Evolutionary conservation across 1,140 invertebrate species (phyloP), one percentile per base, ranked within the genome.

Genomic region (Piezodorus guildinii): DNA sequence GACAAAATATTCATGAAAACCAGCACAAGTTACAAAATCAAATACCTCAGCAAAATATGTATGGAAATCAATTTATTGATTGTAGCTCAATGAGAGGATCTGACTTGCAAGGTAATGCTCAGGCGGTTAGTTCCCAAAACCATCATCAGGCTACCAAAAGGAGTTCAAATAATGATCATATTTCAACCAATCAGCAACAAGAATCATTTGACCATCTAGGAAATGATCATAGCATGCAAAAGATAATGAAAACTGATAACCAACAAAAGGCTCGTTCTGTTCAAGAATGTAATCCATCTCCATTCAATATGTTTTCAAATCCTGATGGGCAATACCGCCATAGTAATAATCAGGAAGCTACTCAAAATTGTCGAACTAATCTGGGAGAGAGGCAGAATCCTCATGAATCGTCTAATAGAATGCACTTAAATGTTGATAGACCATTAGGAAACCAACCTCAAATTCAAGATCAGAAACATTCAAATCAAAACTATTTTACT

Each of bases 181-280:
- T 39, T 5, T 49, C 46, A 49, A 6, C 46, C 4, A 23, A 5
- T 10, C 17, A 16, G 15, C 52, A 56, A 23, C 52, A 56, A 25
- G 23, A 56, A 23, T 23, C 23, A 16, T 56, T 23, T 21, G n/a
- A 17, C 12, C n/a, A 10, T 56, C 52, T 27, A 56, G 23, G 52
- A 23, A 39, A 39, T 10, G 52, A 56, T 15, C 52, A 56, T 25
- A 56, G 52, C 27, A 23, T 56, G 19, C 52, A 56, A 56, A 56
- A 56, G 23, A 56, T 56, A 23, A 56, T 56, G 15, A 56, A 25
- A 56, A 56, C 14, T 56, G 52, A 56, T 10, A 25, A 25, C 15
- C 52, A 56, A 16, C 52, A 56, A 23, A 49, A 19, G 46, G 27
- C 23, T 19, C 21, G 23, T 25, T 56, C 52, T 6, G 23, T 16